Evolutionary conservation across 2,113 vertebrate genomes (phyloP).

Genomic region (Eptesicus fuscus): DNA sequence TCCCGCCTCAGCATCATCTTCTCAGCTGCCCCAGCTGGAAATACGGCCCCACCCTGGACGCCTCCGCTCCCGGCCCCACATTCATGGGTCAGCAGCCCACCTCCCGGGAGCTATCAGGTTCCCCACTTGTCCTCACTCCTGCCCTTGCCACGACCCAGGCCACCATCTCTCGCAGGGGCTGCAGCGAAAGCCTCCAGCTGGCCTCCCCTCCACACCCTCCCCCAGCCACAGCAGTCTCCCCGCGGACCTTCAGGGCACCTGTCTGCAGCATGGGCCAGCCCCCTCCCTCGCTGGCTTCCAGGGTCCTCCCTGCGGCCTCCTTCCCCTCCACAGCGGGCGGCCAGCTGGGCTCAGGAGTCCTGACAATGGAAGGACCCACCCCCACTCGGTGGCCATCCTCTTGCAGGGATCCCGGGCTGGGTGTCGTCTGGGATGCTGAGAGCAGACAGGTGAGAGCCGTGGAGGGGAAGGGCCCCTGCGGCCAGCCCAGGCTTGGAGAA

Average conservation of each 20-base stretch:
- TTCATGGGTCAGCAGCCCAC: no score
- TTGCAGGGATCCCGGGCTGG: background rate
- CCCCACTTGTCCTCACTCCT: background rate
- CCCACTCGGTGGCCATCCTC: background rate
- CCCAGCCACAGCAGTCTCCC: background rate
- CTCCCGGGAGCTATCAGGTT: rapidly evolving
- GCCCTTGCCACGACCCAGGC: rapidly evolving
- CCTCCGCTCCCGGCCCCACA: rapidly evolving
- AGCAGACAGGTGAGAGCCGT: background rate
- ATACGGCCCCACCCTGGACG: rapidly evolving
- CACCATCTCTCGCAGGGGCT: rapidly evolving
- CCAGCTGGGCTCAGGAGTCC: background rate
- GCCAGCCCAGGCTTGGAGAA: background rate
- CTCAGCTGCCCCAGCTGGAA: background rate
- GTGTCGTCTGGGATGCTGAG: background rate
- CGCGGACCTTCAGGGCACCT: no score
- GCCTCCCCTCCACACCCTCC: background rate
- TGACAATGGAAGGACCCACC: rapidly evolving
- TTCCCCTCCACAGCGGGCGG: background rate
- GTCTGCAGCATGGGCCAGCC: no score
- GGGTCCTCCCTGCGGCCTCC: background rate
- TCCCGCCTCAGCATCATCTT: background rate
- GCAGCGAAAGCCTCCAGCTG: background rate
- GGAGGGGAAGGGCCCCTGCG: background rate
- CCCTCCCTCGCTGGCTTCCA: background rate